A percentile compares a stretch with the other conserved stretches of the same genome.
These are phyloP conservation scores for Merodon equestris DNA, from an alignment of 2,888 invertebrate genomes.

Conservation along the genomic window DNA sequence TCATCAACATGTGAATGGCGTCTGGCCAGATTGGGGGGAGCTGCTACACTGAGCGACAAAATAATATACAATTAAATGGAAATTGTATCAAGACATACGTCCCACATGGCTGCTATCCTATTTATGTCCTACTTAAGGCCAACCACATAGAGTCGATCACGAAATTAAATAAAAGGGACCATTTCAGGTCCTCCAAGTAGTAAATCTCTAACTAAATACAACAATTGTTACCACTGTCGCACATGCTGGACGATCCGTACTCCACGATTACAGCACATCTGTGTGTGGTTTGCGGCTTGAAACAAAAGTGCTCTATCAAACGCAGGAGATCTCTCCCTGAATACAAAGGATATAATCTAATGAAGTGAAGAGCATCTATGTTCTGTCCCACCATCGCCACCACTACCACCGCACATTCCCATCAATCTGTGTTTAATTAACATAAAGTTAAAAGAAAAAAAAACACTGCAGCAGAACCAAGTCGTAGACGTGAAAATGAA, in stretches of 20 bases:
- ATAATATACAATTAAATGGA: too few relatives aligned
- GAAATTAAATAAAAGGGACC: neutral
- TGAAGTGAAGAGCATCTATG: conserved; percentile 45
- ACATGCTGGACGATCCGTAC: too few relatives aligned
- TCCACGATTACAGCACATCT: neutral
- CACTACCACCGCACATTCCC: conserved; percentile 18
- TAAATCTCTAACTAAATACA: neutral
- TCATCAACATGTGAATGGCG: conserved; percentile 32
- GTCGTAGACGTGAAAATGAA: neutral
- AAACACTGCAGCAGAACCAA: neutral
- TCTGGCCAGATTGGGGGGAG: neutral
- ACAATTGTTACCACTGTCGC: neutral
- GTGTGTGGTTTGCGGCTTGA: neutral
- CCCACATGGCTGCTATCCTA: too few relatives aligned
- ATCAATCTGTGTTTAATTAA: conserved; percentile 67
- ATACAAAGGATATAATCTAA: conserved; percentile 62
- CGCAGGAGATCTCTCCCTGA: neutral
- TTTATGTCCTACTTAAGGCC: neutral
- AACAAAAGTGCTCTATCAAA: conserved; percentile 1
- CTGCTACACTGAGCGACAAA: neutral
- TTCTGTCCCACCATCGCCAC: conserved; percentile 24
- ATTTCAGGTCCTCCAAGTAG: neutral
- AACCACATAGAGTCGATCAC: neutral
- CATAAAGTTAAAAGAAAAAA: conserved; percentile 58
- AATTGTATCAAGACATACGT: too few relatives aligned